Evolutionary conservation across 2,888 invertebrate species (phyloP).

Genomic region (Petrophora chlorosata): DNA sequence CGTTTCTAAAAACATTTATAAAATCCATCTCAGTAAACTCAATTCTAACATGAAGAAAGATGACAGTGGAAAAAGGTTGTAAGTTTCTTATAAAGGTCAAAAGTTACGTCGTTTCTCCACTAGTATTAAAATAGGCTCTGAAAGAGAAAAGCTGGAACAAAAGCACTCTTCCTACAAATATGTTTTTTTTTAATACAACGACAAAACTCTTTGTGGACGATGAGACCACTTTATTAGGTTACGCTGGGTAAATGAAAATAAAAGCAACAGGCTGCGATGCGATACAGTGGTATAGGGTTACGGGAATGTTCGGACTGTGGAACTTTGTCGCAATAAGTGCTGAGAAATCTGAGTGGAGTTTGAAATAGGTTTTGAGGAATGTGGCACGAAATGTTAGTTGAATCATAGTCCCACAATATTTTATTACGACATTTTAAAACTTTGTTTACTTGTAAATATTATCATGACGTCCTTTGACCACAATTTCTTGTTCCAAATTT

Average conservation of each 20-base stretch:
- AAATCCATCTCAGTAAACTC: constrained; percentile 26
- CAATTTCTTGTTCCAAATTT: too few species aligned
- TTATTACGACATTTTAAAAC: too few species aligned
- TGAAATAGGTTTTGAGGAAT: neutral
- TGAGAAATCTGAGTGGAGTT: constrained; percentile 8
- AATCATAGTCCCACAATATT: too few species aligned
- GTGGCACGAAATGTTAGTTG: too few species aligned
- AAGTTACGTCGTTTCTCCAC: neutral
- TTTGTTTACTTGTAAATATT: too few species aligned
- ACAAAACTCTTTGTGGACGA: constrained; percentile 68
- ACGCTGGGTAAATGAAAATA: constrained; percentile 69
- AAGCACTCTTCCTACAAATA: constrained; percentile 54
- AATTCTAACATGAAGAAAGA: constrained; percentile 11
- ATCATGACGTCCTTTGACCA: too few species aligned
- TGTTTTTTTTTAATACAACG: constrained; percentile 74
- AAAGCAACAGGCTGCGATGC: constrained; percentile 60
- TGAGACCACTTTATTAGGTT: constrained; percentile 72
- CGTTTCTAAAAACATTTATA: constrained; percentile 7
- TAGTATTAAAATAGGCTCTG: constrained; percentile 3
- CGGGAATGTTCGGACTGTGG: constrained; percentile 35
- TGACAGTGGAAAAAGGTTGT: neutral
- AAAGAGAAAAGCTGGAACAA: constrained; percentile 48
- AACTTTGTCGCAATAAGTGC: constrained; percentile 6
- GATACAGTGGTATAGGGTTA: constrained; percentile 13
- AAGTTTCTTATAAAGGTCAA: neutral